Base-by-base conservation (phyloP, 1,140 invertebrate species). In the Tetragnatha versicolor region DNA sequence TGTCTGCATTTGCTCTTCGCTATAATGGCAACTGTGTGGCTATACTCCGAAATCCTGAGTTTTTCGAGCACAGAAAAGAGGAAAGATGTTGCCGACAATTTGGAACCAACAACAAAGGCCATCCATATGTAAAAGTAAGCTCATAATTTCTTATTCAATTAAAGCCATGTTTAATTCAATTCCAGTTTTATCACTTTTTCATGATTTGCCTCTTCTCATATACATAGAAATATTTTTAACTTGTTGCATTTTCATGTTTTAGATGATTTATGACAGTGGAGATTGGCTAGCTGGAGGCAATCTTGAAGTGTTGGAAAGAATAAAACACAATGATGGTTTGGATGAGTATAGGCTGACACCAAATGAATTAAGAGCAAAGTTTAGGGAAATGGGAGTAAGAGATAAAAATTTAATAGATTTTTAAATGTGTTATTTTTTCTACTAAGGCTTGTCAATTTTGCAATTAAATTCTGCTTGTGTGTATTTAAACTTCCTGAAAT, bases 201-300 rank as follows among this genome's bases (percentile, higher is more conserved):
- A 14, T 45, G 12, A n/a, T 45, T 1, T 45, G 1, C 42, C n/a
- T 45, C n/a, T 42, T 1, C 12, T 45, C 10, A 1, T 2, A 45
- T 45, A 3, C 42, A 2, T 45, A 3, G 12, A 14, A 45, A 45
- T 2, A 45, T 45, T n/a, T n/a, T 3, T 45, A 45, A 45, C 1
- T 45, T 45, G 2, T 45, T 45, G n/a, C 1, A 14, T n/a, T 2
- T n/a, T 45, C 25, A 20, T 51, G 27, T 85, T 86, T 6, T 83
- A 93, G 89, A 93, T 97, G 91, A 93, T 99, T 68, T 88, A 92
- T 80, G 94, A 97, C 80, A 92, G 93, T 72, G 97, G 97, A 0
- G 95, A 99, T 83, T 99, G 96, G 94, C 86, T 99, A 42, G 91
- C 95, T 3, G 98, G 98, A 25, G 98, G 98, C 9, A 93, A 96